Evolutionary conservation across 2,797 vertebrate genomes (phyloP).

Genomic region (Acanthis flammea): DNA sequence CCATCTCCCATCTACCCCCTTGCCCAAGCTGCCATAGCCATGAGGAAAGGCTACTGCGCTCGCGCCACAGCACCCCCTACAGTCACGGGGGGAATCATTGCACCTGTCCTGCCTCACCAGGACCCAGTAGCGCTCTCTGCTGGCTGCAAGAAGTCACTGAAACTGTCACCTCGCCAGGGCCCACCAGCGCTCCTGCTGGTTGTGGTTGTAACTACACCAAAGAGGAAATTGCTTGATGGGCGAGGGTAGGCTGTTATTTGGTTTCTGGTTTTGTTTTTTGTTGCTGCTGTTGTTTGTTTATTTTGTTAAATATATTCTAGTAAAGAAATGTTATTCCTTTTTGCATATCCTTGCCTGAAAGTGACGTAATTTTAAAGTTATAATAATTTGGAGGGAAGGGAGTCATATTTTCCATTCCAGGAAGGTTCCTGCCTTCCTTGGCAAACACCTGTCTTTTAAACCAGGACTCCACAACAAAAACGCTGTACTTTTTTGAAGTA

Average conservation of each 20-base stretch:
- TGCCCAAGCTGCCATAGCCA: background rate
- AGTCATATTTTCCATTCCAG: background rate
- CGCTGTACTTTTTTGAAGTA: background rate
- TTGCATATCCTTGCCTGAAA: background rate
- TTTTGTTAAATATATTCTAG: background rate
- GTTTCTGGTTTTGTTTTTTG: background rate
- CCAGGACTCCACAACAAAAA: background rate
- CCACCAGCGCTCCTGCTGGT: background rate
- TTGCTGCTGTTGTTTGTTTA: background rate
- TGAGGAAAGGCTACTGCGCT: background rate
- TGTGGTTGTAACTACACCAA: background rate
- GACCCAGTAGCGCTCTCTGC: background rate
- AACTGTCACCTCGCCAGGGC: accelerated
- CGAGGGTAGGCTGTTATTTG: background rate
- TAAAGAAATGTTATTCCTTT: background rate
- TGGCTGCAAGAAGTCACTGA: background rate
- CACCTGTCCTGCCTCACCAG: background rate
- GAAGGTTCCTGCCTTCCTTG: background rate
- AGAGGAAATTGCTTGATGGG: background rate
- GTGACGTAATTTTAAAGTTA: background rate
- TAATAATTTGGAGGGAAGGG: background rate
- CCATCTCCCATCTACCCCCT: background rate
- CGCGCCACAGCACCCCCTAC: background rate
- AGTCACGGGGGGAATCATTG: background rate
- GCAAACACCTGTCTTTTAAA: background rate